Conservation (phyloP, 2,888 invertebrate species). For the Pseudeuparius sepicola region DNA sequence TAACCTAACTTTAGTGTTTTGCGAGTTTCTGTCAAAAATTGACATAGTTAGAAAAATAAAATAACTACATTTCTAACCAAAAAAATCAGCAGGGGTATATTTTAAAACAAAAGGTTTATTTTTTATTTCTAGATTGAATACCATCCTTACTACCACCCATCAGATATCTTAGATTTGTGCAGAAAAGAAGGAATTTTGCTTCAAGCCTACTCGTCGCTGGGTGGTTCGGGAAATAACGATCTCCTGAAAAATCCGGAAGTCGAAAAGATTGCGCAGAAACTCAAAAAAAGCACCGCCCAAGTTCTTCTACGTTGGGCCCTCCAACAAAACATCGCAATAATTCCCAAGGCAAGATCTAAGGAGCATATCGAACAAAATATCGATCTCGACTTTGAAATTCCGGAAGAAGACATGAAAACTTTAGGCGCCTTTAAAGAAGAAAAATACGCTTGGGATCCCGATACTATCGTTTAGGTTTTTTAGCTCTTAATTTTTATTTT, state of each 20-base stretch:
- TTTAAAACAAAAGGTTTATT: too few relatives aligned
- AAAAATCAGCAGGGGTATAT: too few relatives aligned
- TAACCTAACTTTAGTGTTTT: too few relatives aligned
- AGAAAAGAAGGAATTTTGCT: constrained; percentile 53
- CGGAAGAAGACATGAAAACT: constrained; percentile 43
- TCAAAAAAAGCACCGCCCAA: constrained; percentile 52
- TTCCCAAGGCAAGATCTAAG: constrained; percentile 53
- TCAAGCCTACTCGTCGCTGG: constrained; percentile 73
- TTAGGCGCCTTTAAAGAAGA: constrained; percentile 36
- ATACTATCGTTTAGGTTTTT: constrained; percentile 37
- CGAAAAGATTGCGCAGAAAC: constrained; percentile 46
- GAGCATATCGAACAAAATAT: constrained; percentile 51
- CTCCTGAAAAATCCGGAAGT: constrained; percentile 53
- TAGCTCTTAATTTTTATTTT: constrained; percentile 12
- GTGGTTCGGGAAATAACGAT: constrained; percentile 44
- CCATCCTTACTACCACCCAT: constrained; percentile 64
- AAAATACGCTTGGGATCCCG: constrained; percentile 51
- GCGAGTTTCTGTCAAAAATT: too few relatives aligned
- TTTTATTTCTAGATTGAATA: constrained; percentile 71
- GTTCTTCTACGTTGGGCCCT: constrained; percentile 63
- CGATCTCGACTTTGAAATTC: constrained; percentile 47
- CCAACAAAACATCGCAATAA: constrained; percentile 58
- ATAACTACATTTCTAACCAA: too few relatives aligned
- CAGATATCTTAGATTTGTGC: constrained; percentile 54
- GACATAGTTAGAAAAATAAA: too few relatives aligned